Base-by-base conservation (phyloP, 1,140 invertebrate genomes). In the Cydia pomonella region DNA sequence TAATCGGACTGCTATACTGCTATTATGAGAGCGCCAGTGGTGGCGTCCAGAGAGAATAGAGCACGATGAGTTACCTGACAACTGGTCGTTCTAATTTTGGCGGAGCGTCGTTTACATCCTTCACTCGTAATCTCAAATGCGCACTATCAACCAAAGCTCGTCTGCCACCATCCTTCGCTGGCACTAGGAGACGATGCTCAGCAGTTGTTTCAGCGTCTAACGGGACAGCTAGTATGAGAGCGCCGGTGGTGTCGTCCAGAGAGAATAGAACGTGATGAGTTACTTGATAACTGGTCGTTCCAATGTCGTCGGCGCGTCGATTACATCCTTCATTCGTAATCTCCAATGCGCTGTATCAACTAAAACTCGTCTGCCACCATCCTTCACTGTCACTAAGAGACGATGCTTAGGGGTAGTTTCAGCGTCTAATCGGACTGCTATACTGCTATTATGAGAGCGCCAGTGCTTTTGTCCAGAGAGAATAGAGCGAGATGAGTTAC, bases 341-440 rank as follows among this genome's bases (percentile, higher is more conserved):
- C 47, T n/a, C 12, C 12, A 13, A 44, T 44, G 41, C 12, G 96
- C 96, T 7, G 96, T 97, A 74, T 96, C 96, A 53, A 95, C 95
- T 2, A 97, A 92, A 41, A 95, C 94, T 7, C 97, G 97, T 7
- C 95, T 94, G 0, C 97, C 97, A 75, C 95, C 94, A 92, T 98
- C 97, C 21, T 94, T 95, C 1, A 97, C 97, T 29, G 96, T 94
- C 0, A 98, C 95, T n/a, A 96, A 94, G 79, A 98, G 96, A 82
- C 96, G 96, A 92, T 97, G 96, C 3, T 94, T 94, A 10, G 38
- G 7, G 9, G 9, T 41, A 50, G 47, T 50, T 18, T 50, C 47
- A 84, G 96, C 95, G 87, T 99, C 98, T 44, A 99, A 92, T 59
- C 95, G 93, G 75, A 95, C 94, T 83, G 96, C 97, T 71, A 97